These are phyloP conservation scores for Poeciliopsis prolifica DNA, from an alignment of 2,113 vertebrate species.

Conservation along the genomic window DNA sequence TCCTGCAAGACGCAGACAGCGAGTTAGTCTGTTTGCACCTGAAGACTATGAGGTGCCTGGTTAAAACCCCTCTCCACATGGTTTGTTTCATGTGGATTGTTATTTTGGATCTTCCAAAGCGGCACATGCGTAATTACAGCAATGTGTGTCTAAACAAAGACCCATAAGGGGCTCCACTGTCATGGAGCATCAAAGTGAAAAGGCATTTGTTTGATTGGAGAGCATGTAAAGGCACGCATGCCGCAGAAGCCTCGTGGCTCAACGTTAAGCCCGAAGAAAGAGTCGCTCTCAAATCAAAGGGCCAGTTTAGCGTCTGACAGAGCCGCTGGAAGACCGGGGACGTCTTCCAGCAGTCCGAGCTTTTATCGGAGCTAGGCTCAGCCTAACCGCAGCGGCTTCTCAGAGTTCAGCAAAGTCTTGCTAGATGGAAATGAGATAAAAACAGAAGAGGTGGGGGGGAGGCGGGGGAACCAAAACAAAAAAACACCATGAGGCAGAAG, in stretches of 20 bases:
- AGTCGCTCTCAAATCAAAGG: slow-evolving; percentile 61
- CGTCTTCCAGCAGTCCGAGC: slow-evolving; percentile 50
- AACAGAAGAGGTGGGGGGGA: background rate
- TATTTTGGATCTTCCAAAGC: slow-evolving; percentile 60
- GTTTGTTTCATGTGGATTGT: slow-evolving; percentile 62
- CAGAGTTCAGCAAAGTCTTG: slow-evolving; percentile 13
- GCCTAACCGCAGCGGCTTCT: slow-evolving; percentile 17
- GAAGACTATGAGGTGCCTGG: slow-evolving; percentile 41
- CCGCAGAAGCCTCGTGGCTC: slow-evolving; percentile 39
- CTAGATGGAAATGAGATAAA: background rate
- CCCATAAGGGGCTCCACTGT: slow-evolving; percentile 39
- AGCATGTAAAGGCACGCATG: slow-evolving; percentile 54
- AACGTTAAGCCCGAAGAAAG: slow-evolving; percentile 52
- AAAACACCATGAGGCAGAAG: slow-evolving; percentile 18
- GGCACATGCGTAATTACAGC: slow-evolving; percentile 66
- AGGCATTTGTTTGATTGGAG: slow-evolving; percentile 62
- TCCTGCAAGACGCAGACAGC: slow-evolving; percentile 33
- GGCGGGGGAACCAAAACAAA: background rate
- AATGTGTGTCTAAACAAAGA: slow-evolving; percentile 58
- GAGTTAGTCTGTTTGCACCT: slow-evolving; percentile 53
- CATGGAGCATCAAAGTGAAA: slow-evolving; percentile 62
- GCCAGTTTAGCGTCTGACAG: slow-evolving; percentile 39
- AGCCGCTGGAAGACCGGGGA: slow-evolving; percentile 23
- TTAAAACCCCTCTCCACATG: slow-evolving; percentile 35
- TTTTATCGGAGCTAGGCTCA: slow-evolving; percentile 34